These are phyloP conservation scores for Microtus ochrogaster DNA, from an alignment of 2,113 vertebrate genomes.

Conservation along the genomic window DNA sequence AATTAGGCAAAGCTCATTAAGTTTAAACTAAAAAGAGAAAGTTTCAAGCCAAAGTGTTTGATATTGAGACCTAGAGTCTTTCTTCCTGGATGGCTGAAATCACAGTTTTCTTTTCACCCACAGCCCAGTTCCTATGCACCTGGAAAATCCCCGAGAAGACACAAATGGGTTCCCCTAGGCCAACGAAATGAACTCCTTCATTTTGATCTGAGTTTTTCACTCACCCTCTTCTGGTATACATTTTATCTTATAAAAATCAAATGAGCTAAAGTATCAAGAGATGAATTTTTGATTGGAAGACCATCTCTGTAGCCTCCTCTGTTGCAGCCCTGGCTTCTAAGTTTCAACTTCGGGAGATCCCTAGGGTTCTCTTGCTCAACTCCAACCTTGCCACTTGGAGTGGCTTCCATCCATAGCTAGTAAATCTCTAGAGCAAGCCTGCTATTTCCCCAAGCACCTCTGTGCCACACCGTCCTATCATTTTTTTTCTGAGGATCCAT, in stretches of 20 bases:
- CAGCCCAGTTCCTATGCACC: neutral
- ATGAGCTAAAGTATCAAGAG: neutral
- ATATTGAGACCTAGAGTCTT: neutral
- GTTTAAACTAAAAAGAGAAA: neutral
- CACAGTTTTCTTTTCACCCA: neutral
- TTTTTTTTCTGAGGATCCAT: neutral
- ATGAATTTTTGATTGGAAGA: slow-evolving; percentile 1
- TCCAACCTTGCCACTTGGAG: neutral
- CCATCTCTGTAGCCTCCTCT: neutral
- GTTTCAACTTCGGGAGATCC: too few relatives aligned
- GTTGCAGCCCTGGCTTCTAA: too few relatives aligned
- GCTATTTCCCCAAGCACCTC: neutral
- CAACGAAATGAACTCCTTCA: neutral
- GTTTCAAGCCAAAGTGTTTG: neutral
- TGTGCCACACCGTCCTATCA: neutral
- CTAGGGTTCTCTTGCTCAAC: too few relatives aligned
- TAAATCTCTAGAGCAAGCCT: neutral
- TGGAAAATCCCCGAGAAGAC: neutral
- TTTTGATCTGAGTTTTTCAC: neutral
- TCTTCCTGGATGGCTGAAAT: neutral
- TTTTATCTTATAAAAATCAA: neutral
- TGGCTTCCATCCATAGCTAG: neutral
- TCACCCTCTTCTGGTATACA: neutral
- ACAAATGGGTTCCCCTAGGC: neutral
- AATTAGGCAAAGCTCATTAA: neutral